Evolutionary conservation across 2,113 vertebrate genomes (phyloP).

Genomic region (Climacteris rufus): DNA sequence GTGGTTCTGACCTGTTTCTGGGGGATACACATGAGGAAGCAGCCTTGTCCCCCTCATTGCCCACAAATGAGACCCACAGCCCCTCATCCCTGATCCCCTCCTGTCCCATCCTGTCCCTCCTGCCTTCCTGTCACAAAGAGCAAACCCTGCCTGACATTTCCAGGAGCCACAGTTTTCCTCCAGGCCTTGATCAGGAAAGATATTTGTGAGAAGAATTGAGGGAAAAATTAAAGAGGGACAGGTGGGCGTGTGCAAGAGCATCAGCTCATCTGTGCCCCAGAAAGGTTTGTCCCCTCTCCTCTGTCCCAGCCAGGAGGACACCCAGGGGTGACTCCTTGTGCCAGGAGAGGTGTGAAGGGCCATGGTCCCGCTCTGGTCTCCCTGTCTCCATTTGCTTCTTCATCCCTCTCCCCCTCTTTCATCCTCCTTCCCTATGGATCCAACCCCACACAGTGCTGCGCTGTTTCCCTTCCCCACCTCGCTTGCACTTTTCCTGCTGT

Average conservation of each 20-base stretch:
- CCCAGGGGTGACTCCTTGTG: not conserved
- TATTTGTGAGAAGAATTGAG: not conserved
- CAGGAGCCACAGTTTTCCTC: not conserved
- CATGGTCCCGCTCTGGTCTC: fast-evolving
- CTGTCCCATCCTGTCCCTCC: not conserved
- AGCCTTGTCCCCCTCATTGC: fast-evolving
- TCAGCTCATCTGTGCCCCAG: fast-evolving
- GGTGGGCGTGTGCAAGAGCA: no score
- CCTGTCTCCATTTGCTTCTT: not conserved
- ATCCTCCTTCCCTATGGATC: not conserved
- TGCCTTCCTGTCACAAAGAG: not conserved
- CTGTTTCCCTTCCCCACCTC: not conserved
- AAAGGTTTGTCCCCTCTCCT: not conserved
- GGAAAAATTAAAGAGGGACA: fast-evolving
- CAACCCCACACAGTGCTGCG: fast-evolving
- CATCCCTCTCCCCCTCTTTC: not conserved
- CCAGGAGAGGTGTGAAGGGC: not conserved
- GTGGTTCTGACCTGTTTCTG: not conserved
- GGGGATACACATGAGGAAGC: no score
- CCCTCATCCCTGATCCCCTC: not conserved
- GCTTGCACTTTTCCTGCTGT: not conserved
- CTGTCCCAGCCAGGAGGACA: not conserved
- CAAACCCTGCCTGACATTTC: not conserved
- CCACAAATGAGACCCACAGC: not conserved
- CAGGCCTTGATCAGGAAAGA: not conserved